Evolutionary conservation across 2,113 vertebrate genomes (phyloP).

Genomic region (Tachycineta bicolor): DNA sequence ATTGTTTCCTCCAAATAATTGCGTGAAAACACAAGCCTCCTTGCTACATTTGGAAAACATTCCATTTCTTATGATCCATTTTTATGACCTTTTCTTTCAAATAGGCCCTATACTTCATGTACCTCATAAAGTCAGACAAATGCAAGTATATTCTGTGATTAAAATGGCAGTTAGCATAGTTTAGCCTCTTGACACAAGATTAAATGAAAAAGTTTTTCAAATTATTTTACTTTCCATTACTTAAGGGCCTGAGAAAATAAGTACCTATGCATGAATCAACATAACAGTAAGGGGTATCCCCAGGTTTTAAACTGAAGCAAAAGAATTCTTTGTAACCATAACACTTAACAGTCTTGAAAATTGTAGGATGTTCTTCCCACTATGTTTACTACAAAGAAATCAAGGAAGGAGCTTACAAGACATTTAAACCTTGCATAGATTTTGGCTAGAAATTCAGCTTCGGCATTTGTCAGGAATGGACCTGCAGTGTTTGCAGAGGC

Average conservation of each 20-base stretch:
- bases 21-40: background rate
- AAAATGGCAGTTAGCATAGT: conserved; percentile 57
- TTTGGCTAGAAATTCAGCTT: background rate
- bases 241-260: conserved; percentile 49
- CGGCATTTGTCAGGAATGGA: background rate
- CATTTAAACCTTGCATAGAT: background rate
- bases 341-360: conserved; percentile 50
- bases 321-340: conserved; percentile 45
- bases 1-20: background rate
- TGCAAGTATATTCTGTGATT: conserved; percentile 66
- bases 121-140: conserved; percentile 63
- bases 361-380: conserved; percentile 16
- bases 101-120: background rate
- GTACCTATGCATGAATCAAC: conserved; percentile 32
- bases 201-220: conserved; percentile 60
- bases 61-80: background rate
- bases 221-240: conserved; percentile 33
- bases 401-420: conserved; percentile 27
- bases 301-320: conserved; percentile 49
- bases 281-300: conserved; percentile 49
- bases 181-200: conserved; percentile 66
- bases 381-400: conserved; percentile 51
- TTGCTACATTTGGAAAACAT: background rate
- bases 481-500: background rate
- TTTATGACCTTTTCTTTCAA: conserved; percentile 27